Evolutionary conservation across 2,888 invertebrate species (phyloP).

Genomic region (Apamea crenata): DNA sequence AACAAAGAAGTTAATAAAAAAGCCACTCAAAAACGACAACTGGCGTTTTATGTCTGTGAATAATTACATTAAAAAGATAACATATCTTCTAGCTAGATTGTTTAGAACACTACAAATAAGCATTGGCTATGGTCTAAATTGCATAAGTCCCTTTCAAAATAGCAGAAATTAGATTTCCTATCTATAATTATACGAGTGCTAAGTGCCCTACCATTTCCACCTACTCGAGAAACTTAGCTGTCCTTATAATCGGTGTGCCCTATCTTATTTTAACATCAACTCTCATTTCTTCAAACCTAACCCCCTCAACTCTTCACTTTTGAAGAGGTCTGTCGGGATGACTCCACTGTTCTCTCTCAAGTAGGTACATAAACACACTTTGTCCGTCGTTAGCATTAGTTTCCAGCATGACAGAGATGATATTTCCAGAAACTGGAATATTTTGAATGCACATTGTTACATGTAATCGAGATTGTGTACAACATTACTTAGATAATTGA

Average conservation of each 20-base stretch:
- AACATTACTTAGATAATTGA: background rate
- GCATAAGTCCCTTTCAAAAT: background rate
- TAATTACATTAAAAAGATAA: background rate
- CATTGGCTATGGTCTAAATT: background rate
- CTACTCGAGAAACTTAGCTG: slow-evolving; percentile 5
- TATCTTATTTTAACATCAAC: slow-evolving; percentile 49
- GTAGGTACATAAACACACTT: slow-evolving; percentile 2
- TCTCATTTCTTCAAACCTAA: slow-evolving; percentile 24
- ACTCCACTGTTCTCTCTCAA: slow-evolving; percentile 20
- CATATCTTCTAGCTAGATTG: background rate
- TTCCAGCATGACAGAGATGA: background rate
- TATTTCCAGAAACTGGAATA: background rate
- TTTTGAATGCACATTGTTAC: background rate
- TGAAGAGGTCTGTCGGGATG: slow-evolving; percentile 21
- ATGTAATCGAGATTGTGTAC: background rate
- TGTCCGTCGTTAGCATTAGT: background rate
- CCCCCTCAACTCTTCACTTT: slow-evolving; percentile 8
- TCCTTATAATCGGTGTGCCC: slow-evolving; percentile 33
- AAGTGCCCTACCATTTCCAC: background rate
- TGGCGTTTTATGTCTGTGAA: background rate
- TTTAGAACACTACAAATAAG: background rate
- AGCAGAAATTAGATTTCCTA: background rate
- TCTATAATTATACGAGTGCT: background rate
- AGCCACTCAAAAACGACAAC: background rate
- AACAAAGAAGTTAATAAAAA: background rate